Base-by-base conservation (phyloP, 30 jellyfish, hydroid and myxozoan genomes). In the Mastigias papua region DNA sequence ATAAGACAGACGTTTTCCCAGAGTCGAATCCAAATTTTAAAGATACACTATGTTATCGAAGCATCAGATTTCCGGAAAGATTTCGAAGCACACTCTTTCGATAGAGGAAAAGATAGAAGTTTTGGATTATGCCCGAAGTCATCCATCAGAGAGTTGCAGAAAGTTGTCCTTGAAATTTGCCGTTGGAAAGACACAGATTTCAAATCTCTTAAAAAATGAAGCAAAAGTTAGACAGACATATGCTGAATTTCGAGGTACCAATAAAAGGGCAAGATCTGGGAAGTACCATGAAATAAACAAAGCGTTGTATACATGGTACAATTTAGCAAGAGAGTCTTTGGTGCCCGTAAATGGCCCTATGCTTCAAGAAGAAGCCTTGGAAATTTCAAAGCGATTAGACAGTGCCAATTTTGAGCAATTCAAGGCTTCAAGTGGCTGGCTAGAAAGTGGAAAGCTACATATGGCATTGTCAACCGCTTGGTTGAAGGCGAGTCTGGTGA, bases 361-460 rank as follows among this genome's bases (percentile, higher is more conserved):
- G 46, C 48, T 65, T 65, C 76, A 65, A 65, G 76, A 65, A 65
- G 76, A 65, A 25, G 76, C 46, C 50, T 65, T 65, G 76, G 76
- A 15, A 65, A 15, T 65, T 65, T 16, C 42, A 21, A 65, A 15
- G 22, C 50, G 48, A 19, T 26, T 65, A 42, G 7, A 10, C 48
- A 65, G 23, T 54, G 0, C 67, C 23, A 54, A 54, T 54, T 54
- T 54, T 54, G 67, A 54, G 67, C 76, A 65, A 26, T 0, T 65
- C 23, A 42, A 42, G 54, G 54, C 54, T 0, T 42, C 54, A 42
- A 42, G 54, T 42, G 0, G 54, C 54, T 42, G 54, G 54, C 54
- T 42, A 42, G 54, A 60, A 5, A 27, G 72, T 60, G 0, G 72
- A 0, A 60, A 19, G 72, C 72, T 60, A 21, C 0, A 27, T 21